phyloP scores from a whole-genome alignment of 2,797 vertebrate genomes.

The Mycteria americana region DNA sequence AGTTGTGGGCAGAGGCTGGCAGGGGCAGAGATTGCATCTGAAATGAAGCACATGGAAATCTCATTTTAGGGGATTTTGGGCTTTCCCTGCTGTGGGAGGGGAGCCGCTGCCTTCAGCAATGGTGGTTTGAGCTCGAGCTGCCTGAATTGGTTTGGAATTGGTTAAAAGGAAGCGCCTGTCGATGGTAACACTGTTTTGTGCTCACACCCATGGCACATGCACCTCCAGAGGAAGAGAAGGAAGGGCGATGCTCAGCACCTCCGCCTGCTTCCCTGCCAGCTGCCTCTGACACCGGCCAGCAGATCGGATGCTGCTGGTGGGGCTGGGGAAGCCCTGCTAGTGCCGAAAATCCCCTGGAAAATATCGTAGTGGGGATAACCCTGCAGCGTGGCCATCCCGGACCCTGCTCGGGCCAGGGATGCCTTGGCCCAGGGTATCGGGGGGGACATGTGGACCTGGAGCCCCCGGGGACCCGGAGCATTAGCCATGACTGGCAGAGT shows the following conservation, averaged over 20 bases:
- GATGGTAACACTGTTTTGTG: not conserved
- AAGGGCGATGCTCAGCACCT: not conserved
- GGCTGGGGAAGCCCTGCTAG: not conserved
- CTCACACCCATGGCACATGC: accelerated
- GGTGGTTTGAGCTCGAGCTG: not conserved
- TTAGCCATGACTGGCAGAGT: accelerated
- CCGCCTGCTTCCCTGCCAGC: not conserved
- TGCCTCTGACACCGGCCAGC: not conserved
- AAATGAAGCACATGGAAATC: accelerated
- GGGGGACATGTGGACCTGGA: not conserved
- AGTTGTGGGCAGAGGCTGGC: not conserved
- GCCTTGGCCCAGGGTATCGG: not conserved
- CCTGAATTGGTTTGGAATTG: not conserved
- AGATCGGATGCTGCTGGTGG: not conserved
- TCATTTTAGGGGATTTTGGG: not conserved
- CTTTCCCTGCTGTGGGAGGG: not conserved
- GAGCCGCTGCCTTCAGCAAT: not conserved
- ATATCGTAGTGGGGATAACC: accelerated
- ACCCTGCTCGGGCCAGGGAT: not conserved
- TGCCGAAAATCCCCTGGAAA: not conserved
- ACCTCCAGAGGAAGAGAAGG: not conserved
- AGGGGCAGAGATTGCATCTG: not conserved
- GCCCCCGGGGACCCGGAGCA: accelerated
- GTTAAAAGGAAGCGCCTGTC: not conserved
- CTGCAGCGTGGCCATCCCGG: accelerated